Base-by-base conservation (phyloP, 2,797 vertebrate genomes). In the Poeciliopsis infans region DNA sequence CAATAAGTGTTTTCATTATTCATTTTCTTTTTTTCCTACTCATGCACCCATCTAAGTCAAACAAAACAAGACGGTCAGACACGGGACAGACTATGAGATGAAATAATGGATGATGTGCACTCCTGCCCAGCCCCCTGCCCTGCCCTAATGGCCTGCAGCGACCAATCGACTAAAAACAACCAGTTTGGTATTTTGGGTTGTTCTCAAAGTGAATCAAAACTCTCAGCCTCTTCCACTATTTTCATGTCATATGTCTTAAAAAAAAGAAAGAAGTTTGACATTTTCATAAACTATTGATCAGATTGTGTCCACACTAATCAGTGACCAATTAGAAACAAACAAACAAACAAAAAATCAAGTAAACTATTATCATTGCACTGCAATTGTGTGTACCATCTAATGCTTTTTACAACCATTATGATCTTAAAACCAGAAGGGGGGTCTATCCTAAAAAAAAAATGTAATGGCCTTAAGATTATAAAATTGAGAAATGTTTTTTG, bases 51-150 rank as follows among this genome's bases (percentile, higher is more conserved):
- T 86, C 86, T 75, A 83, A 82, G 81, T 79, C 4, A 87, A 39
- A 84, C 74, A 53, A 68, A 80, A 89, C 61, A 4, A 79, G 73
- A 78, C 57, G 41, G 46, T 49, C 78, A 80, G 80, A 25, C 80
- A 91, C 66, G 80, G 81, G 81, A 89, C 72, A 86, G 82, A 91
- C 89, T 41, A 92, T 88, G 89, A 75, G 51, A 83, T 94, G 93
- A 89, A 78, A 94, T 93, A 91, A 92, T 78, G 47, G 79, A 91
- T 93, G 92, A 88, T 87, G 79, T 79, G 76, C 84, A 88, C 80
- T 82, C 88, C 88, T 81, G 80, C 80, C 83, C 89, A 82, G 53
- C 83, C 92, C 80, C 83, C 89, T 83, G 53, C 86, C 91, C 90
- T 84, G 79, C 6, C 51, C 51, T 53, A 53, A 25, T 25, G 23